phyloP scores from a whole-genome alignment of 2,113 vertebrate species.

The Siniperca chuatsi region DNA sequence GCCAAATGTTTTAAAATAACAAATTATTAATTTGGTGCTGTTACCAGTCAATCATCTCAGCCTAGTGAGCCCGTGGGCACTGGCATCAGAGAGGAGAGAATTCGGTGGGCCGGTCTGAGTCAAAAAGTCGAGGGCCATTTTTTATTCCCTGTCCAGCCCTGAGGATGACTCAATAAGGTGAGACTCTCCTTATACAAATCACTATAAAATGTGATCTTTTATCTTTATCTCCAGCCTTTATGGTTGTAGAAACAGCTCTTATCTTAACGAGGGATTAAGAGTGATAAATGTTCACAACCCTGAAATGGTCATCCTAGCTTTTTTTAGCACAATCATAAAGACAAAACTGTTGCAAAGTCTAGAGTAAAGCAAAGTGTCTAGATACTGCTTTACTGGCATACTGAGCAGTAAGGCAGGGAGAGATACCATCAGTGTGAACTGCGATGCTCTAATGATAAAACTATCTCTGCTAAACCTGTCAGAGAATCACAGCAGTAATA shows the following conservation, averaged over 20 bases:
- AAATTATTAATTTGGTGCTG: too few relatives aligned
- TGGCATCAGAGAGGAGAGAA: too few relatives aligned
- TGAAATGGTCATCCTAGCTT: background rate
- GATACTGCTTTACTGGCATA: background rate
- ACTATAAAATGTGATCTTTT: slow-evolving; percentile 42
- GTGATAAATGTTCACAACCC: slow-evolving; percentile 46
- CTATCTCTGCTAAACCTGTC: slow-evolving; percentile 48
- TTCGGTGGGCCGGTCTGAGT: too few relatives aligned
- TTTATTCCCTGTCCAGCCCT: too few relatives aligned
- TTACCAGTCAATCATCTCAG: too few relatives aligned
- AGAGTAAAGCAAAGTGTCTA: slow-evolving; percentile 21
- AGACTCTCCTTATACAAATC: slow-evolving; percentile 45
- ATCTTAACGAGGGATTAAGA: slow-evolving; percentile 74
- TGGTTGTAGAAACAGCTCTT: slow-evolving; percentile 60
- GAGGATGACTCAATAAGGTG: slow-evolving; percentile 34
- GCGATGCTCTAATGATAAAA: slow-evolving; percentile 41
- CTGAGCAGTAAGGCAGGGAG: slow-evolving; percentile 17
- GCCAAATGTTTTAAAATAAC: too few relatives aligned
- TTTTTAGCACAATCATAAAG: slow-evolving; percentile 32
- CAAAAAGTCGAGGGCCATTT: too few relatives aligned
- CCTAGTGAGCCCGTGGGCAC: too few relatives aligned
- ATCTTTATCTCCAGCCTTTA: slow-evolving; percentile 65
- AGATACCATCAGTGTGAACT: slow-evolving; percentile 57
- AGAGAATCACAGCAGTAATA: slow-evolving; percentile 46
- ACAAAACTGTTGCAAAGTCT: slow-evolving; percentile 48